Percentiles rank a stretch among this genome's conserved stretches.
Evolutionary conservation across 2,888 invertebrate genomes (phyloP).

Genomic region (Nysson spinosus): DNA sequence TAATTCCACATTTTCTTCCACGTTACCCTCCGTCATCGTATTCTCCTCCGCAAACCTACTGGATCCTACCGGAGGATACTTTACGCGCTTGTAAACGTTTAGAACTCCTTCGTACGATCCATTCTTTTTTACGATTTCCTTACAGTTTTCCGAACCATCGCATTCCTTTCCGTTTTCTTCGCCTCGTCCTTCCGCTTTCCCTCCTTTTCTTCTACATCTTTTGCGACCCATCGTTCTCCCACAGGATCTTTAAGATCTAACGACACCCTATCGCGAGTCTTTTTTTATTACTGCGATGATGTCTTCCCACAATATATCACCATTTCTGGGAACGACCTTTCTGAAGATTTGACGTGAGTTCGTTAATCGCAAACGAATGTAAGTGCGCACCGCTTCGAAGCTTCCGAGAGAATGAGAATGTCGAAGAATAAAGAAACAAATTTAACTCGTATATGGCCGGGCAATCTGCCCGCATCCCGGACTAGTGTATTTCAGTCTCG

Average conservation of each 20-base stretch:
- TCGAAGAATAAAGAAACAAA: constrained; percentile 20
- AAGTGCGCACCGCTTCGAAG: no score
- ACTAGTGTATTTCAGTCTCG: constrained; percentile 64
- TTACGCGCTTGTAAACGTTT: constrained; percentile 32
- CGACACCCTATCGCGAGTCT: no score
- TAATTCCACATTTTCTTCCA: constrained; percentile 81
- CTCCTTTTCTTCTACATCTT: constrained; percentile 19
- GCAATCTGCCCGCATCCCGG: constrained; percentile 66
- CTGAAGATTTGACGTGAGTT: no score
- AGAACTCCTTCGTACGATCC: neutral
- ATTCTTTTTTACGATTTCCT: neutral
- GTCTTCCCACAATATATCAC: no score
- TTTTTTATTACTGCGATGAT: no score
- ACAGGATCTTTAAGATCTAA: no score
- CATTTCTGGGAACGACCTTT: no score
- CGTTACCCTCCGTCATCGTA: constrained; percentile 1
- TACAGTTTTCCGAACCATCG: neutral
- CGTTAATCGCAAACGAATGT: no score
- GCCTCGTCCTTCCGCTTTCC: neutral
- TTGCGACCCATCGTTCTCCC: constrained; percentile 49
- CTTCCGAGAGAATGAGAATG: constrained; percentile 16
- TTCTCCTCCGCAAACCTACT: neutral
- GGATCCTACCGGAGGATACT: constrained; percentile 27
- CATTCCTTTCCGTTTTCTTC: neutral
- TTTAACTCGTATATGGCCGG: constrained; percentile 47